Conservation (phyloP, 2,797 vertebrate genomes). For the Apogon talboti region DNA sequence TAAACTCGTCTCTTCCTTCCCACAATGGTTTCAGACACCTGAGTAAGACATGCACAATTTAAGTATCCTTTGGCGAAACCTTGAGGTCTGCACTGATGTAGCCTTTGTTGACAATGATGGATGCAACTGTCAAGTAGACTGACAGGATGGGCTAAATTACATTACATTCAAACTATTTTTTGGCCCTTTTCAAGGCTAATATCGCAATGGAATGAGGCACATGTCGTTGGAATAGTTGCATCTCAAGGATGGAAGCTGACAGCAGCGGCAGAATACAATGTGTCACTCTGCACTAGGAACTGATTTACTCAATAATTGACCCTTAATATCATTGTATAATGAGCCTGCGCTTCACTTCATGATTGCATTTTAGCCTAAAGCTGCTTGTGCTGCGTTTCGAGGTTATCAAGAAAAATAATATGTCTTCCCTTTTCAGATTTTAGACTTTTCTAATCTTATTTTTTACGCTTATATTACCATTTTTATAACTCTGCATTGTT, state of each 20-base stretch:
- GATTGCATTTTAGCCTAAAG: not conserved
- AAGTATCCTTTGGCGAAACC: slow-evolving; percentile 77
- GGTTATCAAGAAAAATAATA: not conserved
- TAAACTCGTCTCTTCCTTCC: slow-evolving; percentile 50
- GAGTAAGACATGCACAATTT: slow-evolving; percentile 75
- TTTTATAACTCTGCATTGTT: too few species aligned
- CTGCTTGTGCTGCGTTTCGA: not conserved
- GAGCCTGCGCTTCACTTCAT: not conserved
- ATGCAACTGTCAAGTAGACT: slow-evolving; percentile 79
- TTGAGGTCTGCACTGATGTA: slow-evolving; percentile 75
- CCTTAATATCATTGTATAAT: slow-evolving; percentile 6
- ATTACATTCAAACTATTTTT: slow-evolving; percentile 77
- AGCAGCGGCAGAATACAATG: slow-evolving; percentile 1
- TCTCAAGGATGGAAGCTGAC: slow-evolving; percentile 40
- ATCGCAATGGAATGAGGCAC: slow-evolving; percentile 64
- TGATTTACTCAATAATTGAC: slow-evolving; percentile 22
- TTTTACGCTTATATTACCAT: too few species aligned
- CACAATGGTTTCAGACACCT: slow-evolving; percentile 72
- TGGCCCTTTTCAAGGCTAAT: slow-evolving; percentile 78
- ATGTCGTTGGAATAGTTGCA: slow-evolving; percentile 47
- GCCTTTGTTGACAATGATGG: slow-evolving; percentile 83
- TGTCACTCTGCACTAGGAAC: slow-evolving; percentile 2
- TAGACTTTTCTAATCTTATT: too few species aligned
- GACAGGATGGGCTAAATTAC: slow-evolving; percentile 81
- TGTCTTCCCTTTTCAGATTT: not conserved